phyloP scores from a whole-genome alignment of 2,797 vertebrate species.

The Sebastolobus altivelis region DNA sequence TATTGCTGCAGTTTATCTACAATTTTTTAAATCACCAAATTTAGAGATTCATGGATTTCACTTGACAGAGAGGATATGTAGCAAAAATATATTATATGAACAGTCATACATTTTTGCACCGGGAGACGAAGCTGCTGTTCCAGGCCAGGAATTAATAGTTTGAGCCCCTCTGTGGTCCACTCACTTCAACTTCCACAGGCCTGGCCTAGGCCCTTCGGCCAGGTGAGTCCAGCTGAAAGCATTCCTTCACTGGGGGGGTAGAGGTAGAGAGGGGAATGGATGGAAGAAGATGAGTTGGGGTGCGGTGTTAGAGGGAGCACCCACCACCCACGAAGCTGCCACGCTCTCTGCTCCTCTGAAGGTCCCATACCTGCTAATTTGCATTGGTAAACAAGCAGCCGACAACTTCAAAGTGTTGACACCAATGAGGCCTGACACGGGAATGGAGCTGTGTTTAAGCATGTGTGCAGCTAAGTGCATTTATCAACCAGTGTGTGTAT shows the following conservation, averaged over 20 bases:
- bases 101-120: not conserved
- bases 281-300: slow-evolving; percentile 42
- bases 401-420: slow-evolving; percentile 80
- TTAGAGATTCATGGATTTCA: not conserved
- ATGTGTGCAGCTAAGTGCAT: slow-evolving; percentile 53
- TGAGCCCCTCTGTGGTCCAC: not conserved
- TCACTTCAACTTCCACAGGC: slow-evolving; percentile 18
- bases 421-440: slow-evolving; percentile 75
- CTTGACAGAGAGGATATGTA: not conserved
- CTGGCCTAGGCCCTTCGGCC: slow-evolving; percentile 24
- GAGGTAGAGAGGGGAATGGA: slow-evolving; percentile 12
- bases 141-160: not conserved
- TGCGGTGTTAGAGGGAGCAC: slow-evolving; percentile 29
- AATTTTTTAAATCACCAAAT: not conserved
- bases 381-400: slow-evolving; percentile 85
- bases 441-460: slow-evolving; percentile 65
- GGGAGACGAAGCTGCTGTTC: not conserved
- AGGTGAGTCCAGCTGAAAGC: slow-evolving; percentile 70
- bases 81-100: not conserved
- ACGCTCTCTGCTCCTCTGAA: slow-evolving; percentile 80
- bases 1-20: not conserved
- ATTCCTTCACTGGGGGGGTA: slow-evolving; percentile 52
- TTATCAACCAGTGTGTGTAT: slow-evolving; percentile 20
- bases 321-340: slow-evolving; percentile 75
- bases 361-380: slow-evolving; percentile 81